Conservation (phyloP, 2,888 invertebrate species). For the Drosophila lutescens region DNA sequence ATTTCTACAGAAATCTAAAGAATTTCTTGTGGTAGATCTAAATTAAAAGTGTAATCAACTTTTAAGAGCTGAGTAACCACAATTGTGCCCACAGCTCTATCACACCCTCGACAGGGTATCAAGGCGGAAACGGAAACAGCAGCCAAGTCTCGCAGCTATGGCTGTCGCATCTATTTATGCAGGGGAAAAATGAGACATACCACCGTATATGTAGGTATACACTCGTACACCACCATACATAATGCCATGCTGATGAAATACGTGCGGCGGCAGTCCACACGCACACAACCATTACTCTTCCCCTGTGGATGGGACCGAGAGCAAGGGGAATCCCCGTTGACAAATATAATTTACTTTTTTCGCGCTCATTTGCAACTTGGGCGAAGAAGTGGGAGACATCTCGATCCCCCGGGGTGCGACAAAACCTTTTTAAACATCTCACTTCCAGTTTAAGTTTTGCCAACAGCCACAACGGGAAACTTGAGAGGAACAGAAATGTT, state of each 20-base stretch:
- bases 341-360: conserved; percentile 76
- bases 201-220: conserved; percentile 5
- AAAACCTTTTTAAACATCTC: conserved; percentile 59
- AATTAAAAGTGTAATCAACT: neutral
- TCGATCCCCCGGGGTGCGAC: conserved; percentile 39
- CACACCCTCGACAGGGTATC: conserved; percentile 23
- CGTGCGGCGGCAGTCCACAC: conserved; percentile 59
- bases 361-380: conserved; percentile 65
- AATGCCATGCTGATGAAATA: conserved; percentile 75
- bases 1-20: too few species aligned
- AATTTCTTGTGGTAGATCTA: too few species aligned
- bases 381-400: conserved; percentile 11
- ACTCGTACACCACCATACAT: conserved; percentile 42
- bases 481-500: neutral
- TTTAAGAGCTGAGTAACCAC: neutral
- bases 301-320: neutral
- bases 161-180: conserved; percentile 73
- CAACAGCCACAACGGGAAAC: conserved; percentile 26
- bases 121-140: conserved; percentile 71
- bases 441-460: conserved; percentile 38
- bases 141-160: conserved; percentile 50
- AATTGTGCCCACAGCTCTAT: neutral
- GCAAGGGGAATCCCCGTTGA: conserved; percentile 58
- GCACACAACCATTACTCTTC: conserved; percentile 29
- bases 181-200: conserved; percentile 47